These are phyloP conservation scores for Malurus splendens DNA, from an alignment of 2,797 vertebrate genomes.

Conservation along the genomic window DNA sequence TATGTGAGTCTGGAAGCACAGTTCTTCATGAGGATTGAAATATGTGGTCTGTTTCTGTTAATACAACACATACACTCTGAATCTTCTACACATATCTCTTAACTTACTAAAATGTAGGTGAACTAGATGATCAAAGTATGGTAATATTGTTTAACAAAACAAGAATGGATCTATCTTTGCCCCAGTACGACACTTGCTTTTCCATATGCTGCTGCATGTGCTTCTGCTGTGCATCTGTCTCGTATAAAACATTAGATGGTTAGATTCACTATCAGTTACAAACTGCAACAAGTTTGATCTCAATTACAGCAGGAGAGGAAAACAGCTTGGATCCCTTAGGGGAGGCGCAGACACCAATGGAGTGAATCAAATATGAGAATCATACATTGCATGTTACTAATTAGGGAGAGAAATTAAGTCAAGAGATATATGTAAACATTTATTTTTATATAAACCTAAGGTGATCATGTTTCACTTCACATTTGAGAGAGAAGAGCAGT, in stretches of 20 bases:
- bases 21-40: neutral
- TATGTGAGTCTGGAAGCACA: neutral
- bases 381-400: constrained; percentile 67
- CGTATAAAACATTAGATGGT: constrained; percentile 72
- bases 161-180: constrained; percentile 31
- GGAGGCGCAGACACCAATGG: constrained; percentile 55
- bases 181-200: constrained; percentile 44
- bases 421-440: constrained; percentile 1
- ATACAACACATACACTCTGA: fast-evolving
- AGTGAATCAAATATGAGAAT: constrained; percentile 64
- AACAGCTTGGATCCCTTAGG: constrained; percentile 75
- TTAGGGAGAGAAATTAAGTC: constrained; percentile 71
- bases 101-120: neutral
- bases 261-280: constrained; percentile 76
- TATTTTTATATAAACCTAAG: constrained; percentile 35
- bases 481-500: constrained; percentile 26
- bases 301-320: constrained; percentile 72
- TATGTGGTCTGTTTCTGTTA: neutral
- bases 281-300: constrained; percentile 75
- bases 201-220: constrained; percentile 56
- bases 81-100: neutral
- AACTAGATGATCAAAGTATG: neutral
- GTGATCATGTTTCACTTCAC: constrained; percentile 21
- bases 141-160: neutral
- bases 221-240: constrained; percentile 69